Percentiles rank a stretch among this genome's conserved stretches.
Conservation (phyloP, 2,113 vertebrate species). For the Chamaetylas fuelleborni region DNA sequence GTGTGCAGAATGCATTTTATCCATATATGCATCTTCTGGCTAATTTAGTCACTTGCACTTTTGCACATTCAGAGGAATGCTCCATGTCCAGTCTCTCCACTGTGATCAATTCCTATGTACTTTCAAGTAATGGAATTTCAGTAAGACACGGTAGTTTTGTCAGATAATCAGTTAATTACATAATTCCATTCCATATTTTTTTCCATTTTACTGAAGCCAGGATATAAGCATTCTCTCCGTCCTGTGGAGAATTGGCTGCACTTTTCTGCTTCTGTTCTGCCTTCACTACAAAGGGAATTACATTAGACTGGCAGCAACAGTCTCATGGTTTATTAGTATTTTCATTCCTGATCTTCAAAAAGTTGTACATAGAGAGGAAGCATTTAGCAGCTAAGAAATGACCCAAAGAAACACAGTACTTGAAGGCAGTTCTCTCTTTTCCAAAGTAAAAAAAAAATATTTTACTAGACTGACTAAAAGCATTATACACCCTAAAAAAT, state of each 20-base stretch:
- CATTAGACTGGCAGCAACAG: background rate
- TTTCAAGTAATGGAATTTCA: background rate
- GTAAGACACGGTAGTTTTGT: background rate
- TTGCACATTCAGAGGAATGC: background rate
- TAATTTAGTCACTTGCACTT: background rate
- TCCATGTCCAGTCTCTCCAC: background rate
- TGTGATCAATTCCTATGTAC: background rate
- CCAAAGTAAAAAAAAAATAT: background rate
- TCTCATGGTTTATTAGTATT: slow-evolving; percentile 13
- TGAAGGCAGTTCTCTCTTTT: background rate
- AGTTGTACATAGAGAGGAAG: background rate
- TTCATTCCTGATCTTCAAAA: slow-evolving; percentile 16
- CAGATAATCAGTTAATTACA: background rate
- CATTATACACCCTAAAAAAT: background rate
- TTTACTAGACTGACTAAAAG: background rate
- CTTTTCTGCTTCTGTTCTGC: slow-evolving; percentile 3
- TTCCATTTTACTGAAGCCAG: background rate
- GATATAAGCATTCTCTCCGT: background rate
- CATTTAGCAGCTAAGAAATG: background rate
- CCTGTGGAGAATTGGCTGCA: background rate
- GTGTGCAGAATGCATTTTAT: background rate
- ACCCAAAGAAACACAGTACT: background rate
- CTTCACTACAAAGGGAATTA: slow-evolving; percentile 20
- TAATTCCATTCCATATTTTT: background rate
- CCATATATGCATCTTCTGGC: background rate